Base-by-base conservation (phyloP, 1,140 invertebrate genomes). In the Dryas iulia region DNA sequence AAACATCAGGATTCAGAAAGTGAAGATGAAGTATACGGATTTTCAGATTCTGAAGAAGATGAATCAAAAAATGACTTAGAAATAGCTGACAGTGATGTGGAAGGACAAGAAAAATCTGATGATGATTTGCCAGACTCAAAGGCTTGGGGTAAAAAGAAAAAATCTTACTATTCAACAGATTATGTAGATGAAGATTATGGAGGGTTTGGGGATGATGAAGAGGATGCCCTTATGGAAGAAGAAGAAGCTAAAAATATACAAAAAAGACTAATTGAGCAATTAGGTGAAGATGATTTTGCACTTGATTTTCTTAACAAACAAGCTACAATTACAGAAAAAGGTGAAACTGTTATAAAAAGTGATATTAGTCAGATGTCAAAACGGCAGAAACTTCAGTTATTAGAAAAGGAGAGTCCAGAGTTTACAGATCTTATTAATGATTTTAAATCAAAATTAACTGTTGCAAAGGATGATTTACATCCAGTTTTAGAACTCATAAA, bases 181-280 rank as follows among this genome's bases (percentile, higher is more conserved):
- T 98, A 97, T 90, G 95, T 97, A 12, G 97, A 98, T 92, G 93
- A 95, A 74, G 97, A 98, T 92, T 97, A 96, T 93, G 94, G 95
- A 35, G 95, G 94, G 23, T 95, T 95, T 89, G 93, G 94, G 71
- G 94, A 94, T 72, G 94, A 96, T 78, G 94, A 95, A 76, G 94
- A 94, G 76, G 92, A 94, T 65, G 97, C 97, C 21, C 94, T 95
- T 70, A 92, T 96, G 72, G 97, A 98, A 91, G 97, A 98, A 90
- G 93, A 96, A 74, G 97, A 98, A 93, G 97, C 97, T 1, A 94
- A 94, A 83, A 95, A 94, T 76, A 95, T 98, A 63, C 97, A 98
- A 82, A 94, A 95, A 81, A 93, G 95, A 78, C 92, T 98, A 31
- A 93, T 94, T 23, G 95, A 96, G 85, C 94, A 97, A 84, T 87